phyloP scores from a whole-genome alignment of 2,113 vertebrate species.

The Sterrhoptilus dennistouni region DNA sequence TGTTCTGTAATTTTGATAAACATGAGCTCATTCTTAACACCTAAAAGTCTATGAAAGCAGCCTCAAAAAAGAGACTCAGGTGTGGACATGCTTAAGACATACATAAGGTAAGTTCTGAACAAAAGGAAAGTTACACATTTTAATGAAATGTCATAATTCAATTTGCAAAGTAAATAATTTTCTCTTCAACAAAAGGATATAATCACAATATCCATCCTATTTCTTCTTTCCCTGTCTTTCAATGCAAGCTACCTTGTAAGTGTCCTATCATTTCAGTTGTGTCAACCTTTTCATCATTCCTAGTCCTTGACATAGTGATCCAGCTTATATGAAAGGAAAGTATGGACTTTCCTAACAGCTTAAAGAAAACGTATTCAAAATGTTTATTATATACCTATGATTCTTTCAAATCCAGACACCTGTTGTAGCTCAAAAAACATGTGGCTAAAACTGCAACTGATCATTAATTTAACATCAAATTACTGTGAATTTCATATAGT shows the following conservation, averaged over 20 bases:
- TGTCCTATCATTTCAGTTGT: neutral
- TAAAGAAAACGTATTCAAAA: neutral
- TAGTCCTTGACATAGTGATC: neutral
- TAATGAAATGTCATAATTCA: neutral
- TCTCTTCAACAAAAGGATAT: neutral
- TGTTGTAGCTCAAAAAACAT: neutral
- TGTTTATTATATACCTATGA: neutral
- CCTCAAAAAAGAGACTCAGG: neutral
- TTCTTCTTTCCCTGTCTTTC: neutral
- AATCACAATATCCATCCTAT: neutral
- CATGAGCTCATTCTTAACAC: neutral
- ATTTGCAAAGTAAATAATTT: neutral
- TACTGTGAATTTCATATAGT: neutral
- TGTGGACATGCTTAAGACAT: neutral
- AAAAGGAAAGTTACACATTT: neutral
- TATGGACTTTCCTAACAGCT: neutral
- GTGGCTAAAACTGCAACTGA: conserved; percentile 1
- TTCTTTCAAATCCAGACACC: neutral
- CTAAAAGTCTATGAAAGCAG: neutral
- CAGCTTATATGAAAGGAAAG: neutral
- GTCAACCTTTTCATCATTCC: neutral
- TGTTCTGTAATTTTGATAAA: neutral
- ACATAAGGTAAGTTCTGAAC: neutral
- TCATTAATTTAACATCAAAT: conserved; percentile 25
- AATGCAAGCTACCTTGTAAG: neutral